A percentile compares a stretch with the other conserved stretches of the same genome.
phyloP scores from a whole-genome alignment of 2,113 vertebrate species.

The Microcebus murinus region DNA sequence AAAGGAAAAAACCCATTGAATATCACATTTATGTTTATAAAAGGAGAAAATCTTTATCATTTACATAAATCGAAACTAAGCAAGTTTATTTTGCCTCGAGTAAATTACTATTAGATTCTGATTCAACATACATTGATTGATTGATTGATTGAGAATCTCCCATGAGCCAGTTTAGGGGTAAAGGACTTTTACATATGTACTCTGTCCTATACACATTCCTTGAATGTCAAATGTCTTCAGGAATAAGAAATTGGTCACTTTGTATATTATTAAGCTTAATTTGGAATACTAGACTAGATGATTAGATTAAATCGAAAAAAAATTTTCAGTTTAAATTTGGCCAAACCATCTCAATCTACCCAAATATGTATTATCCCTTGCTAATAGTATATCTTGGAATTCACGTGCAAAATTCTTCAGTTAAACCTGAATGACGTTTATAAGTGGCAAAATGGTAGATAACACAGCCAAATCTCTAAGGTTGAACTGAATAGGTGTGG shows the following conservation, averaged over 20 bases:
- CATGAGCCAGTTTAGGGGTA: not conserved
- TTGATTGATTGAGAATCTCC: not conserved
- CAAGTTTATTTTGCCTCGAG: not conserved
- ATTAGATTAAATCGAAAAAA: conserved; percentile 41
- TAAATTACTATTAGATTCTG: not conserved
- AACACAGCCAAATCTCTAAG: not conserved
- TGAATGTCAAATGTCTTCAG: not conserved
- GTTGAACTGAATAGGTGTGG: not conserved
- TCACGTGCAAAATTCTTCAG: conserved; percentile 39
- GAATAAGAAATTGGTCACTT: not conserved
- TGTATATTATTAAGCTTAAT: not conserved
- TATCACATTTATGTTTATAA: conserved; percentile 79
- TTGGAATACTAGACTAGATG: not conserved
- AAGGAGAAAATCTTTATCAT: conserved; percentile 77
- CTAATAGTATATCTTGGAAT: not conserved
- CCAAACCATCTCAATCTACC: not conserved
- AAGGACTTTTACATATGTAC: not conserved
- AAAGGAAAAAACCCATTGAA: conserved; percentile 75
- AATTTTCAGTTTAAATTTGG: conserved; percentile 2
- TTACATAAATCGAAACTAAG: conserved; percentile 37
- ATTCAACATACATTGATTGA: not conserved
- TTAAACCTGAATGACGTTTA: conserved; percentile 22
- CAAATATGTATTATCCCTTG: not conserved
- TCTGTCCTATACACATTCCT: not conserved
- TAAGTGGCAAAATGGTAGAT: not conserved